phyloP scores from a whole-genome alignment of 2,888 invertebrate genomes.

The Phengaris alcon region DNA sequence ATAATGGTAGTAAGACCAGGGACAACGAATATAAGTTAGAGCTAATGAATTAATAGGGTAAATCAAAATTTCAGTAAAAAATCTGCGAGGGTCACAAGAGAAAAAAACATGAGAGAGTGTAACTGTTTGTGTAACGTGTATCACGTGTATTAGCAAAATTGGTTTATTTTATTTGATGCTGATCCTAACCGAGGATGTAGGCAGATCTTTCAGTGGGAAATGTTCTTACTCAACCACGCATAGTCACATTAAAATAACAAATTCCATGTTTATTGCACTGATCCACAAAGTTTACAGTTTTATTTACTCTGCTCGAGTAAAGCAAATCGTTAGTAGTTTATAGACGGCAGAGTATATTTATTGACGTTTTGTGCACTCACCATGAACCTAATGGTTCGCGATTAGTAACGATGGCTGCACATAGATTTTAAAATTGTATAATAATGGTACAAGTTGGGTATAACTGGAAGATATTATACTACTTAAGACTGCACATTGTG shows the following conservation, averaged over 20 bases:
- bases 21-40: no score
- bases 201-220: no score
- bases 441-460: constrained; percentile 15
- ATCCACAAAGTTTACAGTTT: not conserved
- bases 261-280: not conserved
- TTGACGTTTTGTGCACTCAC: constrained; percentile 17
- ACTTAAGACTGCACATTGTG: constrained; percentile 17
- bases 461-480: constrained; percentile 15
- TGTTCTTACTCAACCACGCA: not conserved
- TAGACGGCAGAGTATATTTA: constrained; percentile 12
- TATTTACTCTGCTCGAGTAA: constrained; percentile 7
- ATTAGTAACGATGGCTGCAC: constrained; percentile 20
- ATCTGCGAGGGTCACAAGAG: no score
- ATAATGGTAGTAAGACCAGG: no score
- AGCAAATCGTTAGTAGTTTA: constrained; percentile 15
- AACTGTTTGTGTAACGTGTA: no score
- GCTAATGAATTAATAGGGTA: no score
- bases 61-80: no score
- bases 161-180: no score
- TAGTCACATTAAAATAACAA: not conserved
- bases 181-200: no score
- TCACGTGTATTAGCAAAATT: no score
- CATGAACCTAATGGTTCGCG: constrained; percentile 19
- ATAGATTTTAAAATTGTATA: constrained; percentile 19
- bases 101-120: no score